Conservation (phyloP, 2,113 vertebrate genomes). For the Regulus satrapa region DNA sequence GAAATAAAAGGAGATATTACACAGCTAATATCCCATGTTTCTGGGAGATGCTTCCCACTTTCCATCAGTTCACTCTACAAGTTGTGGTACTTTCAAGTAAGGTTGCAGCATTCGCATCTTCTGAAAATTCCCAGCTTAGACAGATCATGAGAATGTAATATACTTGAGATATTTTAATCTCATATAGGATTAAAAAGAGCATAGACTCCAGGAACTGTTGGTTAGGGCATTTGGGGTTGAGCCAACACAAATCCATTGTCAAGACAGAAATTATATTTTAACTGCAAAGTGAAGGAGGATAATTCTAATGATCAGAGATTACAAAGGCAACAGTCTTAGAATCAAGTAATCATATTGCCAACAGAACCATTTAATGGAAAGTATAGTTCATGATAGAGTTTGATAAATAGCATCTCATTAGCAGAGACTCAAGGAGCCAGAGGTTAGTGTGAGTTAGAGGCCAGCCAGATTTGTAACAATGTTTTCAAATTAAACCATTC, state of each 20-base stretch:
- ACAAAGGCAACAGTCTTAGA: neutral
- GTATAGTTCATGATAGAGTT: neutral
- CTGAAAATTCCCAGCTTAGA: neutral
- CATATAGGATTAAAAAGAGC: neutral
- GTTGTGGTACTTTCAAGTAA: neutral
- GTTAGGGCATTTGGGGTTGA: neutral
- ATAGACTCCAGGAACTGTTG: neutral
- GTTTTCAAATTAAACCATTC: constrained; percentile 18
- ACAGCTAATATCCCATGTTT: neutral
- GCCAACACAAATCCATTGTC: neutral
- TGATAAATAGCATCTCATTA: constrained; percentile 41
- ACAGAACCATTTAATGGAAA: neutral
- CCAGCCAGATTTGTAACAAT: constrained; percentile 3
- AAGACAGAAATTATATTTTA: constrained; percentile 15
- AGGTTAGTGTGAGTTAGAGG: neutral
- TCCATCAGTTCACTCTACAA: neutral
- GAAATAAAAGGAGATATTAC: neutral
- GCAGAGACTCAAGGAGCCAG: neutral
- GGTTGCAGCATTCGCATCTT: neutral
- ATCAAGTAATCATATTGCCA: neutral
- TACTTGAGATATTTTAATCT: neutral
- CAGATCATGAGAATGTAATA: neutral
- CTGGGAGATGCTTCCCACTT: neutral
- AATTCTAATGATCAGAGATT: neutral
- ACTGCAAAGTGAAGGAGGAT: constrained; percentile 1